Evolutionary conservation across 2,113 vertebrate species (phyloP), one percentile per base, ranked within the genome.

Genomic region (Ploceus nigricollis): DNA sequence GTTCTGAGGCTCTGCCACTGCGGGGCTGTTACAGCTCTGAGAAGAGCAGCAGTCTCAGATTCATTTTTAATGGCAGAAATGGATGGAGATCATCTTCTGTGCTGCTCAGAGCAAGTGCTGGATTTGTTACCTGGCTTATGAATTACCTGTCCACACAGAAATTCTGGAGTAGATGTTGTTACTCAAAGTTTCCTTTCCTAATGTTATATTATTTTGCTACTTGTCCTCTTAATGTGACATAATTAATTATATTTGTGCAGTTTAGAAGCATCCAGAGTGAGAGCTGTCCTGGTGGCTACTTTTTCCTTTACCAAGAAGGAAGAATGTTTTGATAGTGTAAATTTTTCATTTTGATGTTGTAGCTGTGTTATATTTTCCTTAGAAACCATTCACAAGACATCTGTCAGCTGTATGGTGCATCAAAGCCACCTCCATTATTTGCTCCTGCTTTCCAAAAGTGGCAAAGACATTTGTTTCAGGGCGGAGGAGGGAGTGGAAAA

Each of bases 381-480:
- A 72, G 93, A 86, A 96, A 88, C 85, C 79, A 86, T 93, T 96
- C 75, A 89, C 92, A 88, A 54, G 93, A 94, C 88, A 91, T 89
- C 91, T 95, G 94, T 93, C 90, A 90, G 79, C 90, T 96, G 81
- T 65, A 75, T 65, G 61, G 91, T 91, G 73, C 93, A 95, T 96
- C 95, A 92, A 93, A 96, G n/a, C 93, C 90, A 94, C 92, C 82
- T 93, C 90, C 82, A 15, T 88, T 94, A 91, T 94, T 93, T 80
- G 66, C 64, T 82, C 31, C 88, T 93, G 68, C 79, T 77, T 95
- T 92, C 90, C 39, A 73, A 93, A 91, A 90, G 60, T 60, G 68
- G 82, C 50, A 63, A 58, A 75, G 71, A 72, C 39, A 30, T 96
- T 96, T 96, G 89, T 94, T 85, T 80, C 35, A 25, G 8, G 13